Conservation (phyloP, 2,113 vertebrate species). For the Brachirus orientalis region DNA sequence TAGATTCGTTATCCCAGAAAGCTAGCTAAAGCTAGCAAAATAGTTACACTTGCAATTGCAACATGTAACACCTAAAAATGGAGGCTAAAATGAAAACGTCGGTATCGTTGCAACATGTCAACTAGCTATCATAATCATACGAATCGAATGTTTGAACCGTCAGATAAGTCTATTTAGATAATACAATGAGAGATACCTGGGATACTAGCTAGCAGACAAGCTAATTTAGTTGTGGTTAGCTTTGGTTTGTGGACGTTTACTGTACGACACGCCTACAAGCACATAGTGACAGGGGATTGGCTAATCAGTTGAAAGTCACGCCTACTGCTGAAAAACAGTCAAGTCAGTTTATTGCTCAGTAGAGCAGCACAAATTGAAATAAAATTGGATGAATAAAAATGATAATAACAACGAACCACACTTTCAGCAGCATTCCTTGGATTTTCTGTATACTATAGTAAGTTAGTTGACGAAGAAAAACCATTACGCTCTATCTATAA, state of each 20-base stretch:
- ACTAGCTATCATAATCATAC: neutral
- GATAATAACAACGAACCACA: no score
- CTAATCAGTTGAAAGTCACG: neutral
- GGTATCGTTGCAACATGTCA: neutral
- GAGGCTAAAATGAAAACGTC: no score
- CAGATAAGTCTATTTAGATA: neutral
- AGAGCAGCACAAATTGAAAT: no score
- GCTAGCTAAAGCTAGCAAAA: conserved; percentile 46
- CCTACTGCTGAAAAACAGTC: neutral
- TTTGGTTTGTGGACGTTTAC: neutral
- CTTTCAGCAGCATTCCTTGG: no score
- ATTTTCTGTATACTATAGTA: no score
- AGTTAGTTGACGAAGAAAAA: no score
- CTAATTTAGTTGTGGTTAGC: conserved; percentile 49
- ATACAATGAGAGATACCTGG: conserved; percentile 32
- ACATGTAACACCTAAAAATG: neutral
- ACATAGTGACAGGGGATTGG: conserved; percentile 41
- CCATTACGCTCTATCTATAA: no score
- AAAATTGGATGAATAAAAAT: no score
- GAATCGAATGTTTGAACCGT: neutral
- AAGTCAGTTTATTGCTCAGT: no score
- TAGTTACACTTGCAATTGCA: conserved; percentile 13
- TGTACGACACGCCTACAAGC: conserved; percentile 29
- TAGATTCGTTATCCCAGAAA: neutral
- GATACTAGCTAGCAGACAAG: conserved; percentile 40